A percentile compares a stretch with the other conserved stretches of the same genome.
Evolutionary conservation across 2,797 vertebrate species (phyloP).

Genomic region (Myiotriccus ornatus): DNA sequence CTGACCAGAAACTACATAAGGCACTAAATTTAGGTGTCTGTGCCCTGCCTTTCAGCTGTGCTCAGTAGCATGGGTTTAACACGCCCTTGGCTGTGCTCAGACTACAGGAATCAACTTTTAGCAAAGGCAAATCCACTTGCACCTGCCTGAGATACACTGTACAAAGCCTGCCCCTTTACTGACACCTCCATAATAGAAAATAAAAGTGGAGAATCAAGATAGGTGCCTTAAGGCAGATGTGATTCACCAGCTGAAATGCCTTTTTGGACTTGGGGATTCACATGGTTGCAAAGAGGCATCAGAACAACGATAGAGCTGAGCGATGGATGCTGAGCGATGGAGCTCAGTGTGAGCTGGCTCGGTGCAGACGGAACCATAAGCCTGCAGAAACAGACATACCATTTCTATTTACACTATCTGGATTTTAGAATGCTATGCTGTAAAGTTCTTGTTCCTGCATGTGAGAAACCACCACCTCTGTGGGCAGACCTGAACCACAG

Average conservation of each 20-base stretch:
- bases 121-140: not conserved
- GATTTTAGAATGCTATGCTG: not conserved
- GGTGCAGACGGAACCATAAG: fast-evolving
- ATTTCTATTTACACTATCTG: not conserved
- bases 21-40: not conserved
- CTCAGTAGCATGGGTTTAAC: not conserved
- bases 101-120: not conserved
- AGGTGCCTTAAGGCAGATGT: not conserved
- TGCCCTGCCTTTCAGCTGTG: not conserved
- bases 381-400: not conserved
- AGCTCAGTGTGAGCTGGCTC: not conserved
- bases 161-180: not conserved
- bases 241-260: not conserved
- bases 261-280: not conserved
- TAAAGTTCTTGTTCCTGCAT: not conserved
- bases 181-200: not conserved
- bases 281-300: not conserved
- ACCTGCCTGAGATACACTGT: not conserved
- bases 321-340: not conserved
- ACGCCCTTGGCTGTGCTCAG: not conserved
- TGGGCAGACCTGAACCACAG: not conserved
- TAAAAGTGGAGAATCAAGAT: fast-evolving
- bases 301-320: not conserved
- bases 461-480: not conserved
- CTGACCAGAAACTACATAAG: not conserved